Evolutionary conservation across 2,888 invertebrate genomes (phyloP).

Genomic region (Sinopyrophorus schimmeli): DNA sequence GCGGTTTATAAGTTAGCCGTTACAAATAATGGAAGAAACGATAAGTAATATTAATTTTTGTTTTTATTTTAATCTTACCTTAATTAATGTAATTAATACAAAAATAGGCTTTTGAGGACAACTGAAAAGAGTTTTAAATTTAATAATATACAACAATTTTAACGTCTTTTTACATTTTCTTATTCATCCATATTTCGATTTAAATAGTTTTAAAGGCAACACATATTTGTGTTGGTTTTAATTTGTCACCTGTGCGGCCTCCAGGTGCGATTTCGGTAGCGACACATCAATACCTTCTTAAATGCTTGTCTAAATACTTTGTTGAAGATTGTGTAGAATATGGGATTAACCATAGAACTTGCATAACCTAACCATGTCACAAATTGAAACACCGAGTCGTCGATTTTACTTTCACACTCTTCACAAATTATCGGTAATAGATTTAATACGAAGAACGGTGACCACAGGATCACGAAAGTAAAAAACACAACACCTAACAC

Average conservation of each 20-base stretch:
- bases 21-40: no score
- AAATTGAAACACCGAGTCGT: slow-evolving; percentile 80
- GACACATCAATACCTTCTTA: slow-evolving; percentile 80
- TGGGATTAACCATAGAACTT: slow-evolving; percentile 93
- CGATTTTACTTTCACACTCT: slow-evolving; percentile 74
- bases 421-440: slow-evolving; percentile 82
- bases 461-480: slow-evolving; percentile 92
- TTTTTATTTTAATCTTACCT: no score
- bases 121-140: no score
- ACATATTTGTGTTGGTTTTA: slow-evolving; percentile 25
- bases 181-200: no score
- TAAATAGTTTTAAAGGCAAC: slow-evolving; percentile 20
- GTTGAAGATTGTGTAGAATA: slow-evolving; percentile 95
- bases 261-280: slow-evolving; percentile 67
- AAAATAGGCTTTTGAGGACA: no score
- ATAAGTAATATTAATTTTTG: no score
- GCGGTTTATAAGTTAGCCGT: slow-evolving; percentile 27
- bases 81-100: no score
- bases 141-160: no score
- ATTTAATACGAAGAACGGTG: slow-evolving; percentile 93
- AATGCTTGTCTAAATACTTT: slow-evolving; percentile 91
- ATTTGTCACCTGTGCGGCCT: slow-evolving; percentile 58
- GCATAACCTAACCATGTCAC: slow-evolving; percentile 94
- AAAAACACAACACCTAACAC: slow-evolving; percentile 93
- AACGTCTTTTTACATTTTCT: no score